phyloP scores from a whole-genome alignment of 2,113 vertebrate genomes.

The Dromiciops gliroides region DNA sequence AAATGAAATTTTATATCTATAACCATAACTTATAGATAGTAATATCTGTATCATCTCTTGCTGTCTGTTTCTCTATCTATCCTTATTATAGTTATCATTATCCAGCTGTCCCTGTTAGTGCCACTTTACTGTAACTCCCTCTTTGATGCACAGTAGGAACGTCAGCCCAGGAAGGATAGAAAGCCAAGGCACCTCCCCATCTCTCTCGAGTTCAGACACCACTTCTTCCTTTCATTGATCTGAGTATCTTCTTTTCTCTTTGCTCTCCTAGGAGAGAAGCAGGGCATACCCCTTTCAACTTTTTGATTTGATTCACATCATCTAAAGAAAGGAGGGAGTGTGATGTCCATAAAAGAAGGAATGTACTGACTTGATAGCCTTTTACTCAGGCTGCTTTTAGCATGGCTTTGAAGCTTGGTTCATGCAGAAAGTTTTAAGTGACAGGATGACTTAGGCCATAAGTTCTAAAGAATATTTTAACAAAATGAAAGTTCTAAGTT shows the following conservation, averaged over 20 bases:
- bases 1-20: background rate
- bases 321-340: background rate
- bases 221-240: background rate
- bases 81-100: background rate
- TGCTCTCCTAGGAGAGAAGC: background rate
- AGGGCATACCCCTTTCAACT: background rate
- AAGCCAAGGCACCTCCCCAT: background rate
- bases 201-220: background rate
- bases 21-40: background rate
- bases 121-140: background rate
- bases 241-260: constrained; percentile 2
- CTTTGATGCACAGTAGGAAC: background rate
- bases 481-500: background rate
- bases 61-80: no score
- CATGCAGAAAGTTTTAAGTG: background rate
- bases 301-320: background rate
- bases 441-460: background rate
- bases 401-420: background rate
- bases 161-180: background rate
- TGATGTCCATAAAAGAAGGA: background rate
- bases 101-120: background rate
- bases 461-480: background rate
- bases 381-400: background rate
- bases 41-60: no score
- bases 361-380: no score